phyloP scores from a whole-genome alignment of 1,140 invertebrate species.

The Lysiphlebus fabarum region DNA sequence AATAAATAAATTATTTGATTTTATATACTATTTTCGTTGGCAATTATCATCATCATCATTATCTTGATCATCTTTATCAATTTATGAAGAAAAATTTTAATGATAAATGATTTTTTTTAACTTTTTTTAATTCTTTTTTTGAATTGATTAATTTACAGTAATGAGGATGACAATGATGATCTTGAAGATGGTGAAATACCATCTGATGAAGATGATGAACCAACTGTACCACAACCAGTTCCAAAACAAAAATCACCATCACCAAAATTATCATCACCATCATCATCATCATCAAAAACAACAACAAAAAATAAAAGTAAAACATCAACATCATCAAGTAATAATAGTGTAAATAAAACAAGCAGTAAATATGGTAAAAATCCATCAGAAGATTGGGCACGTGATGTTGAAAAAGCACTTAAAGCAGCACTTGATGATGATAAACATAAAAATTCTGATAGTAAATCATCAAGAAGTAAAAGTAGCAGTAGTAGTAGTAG shows the following conservation, averaged over 20 bases:
- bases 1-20: too few species aligned
- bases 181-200: conserved; percentile 63
- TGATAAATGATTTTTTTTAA: conserved; percentile 6
- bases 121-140: conserved; percentile 13
- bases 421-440: conserved; percentile 62
- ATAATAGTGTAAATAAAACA: conserved; percentile 37
- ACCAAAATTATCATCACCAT: conserved; percentile 32
- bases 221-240: conserved; percentile 22
- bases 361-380: conserved; percentile 44
- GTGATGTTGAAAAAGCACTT: conserved; percentile 72
- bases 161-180: conserved; percentile 51
- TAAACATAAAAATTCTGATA: conserved; percentile 54
- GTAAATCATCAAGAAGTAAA: conserved; percentile 50
- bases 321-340: conserved; percentile 21
- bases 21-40: too few species aligned
- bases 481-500: conserved; percentile 40
- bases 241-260: conserved; percentile 23
- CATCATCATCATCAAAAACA: conserved; percentile 31
- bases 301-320: conserved; percentile 44
- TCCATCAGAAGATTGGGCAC: conserved; percentile 69
- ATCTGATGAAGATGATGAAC: conserved; percentile 59
- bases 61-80: background rate
- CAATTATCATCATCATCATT: background rate
- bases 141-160: conserved; percentile 28
- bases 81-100: conserved; percentile 2